Evolutionary conservation across 2,888 invertebrate species (phyloP).

Genomic region (Formica aserva): DNA sequence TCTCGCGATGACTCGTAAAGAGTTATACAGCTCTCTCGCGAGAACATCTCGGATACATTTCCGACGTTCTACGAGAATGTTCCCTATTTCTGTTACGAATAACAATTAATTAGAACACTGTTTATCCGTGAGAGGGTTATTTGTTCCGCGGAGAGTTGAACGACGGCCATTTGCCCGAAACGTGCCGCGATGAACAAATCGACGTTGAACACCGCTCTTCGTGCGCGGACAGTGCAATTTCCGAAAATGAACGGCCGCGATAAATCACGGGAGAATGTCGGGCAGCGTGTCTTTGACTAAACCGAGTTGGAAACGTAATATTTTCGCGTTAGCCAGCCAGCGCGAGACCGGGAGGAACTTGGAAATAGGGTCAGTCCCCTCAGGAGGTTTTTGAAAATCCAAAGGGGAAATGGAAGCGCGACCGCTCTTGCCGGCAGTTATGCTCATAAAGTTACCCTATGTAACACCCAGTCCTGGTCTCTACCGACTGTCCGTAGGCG

Average conservation of each 20-base stretch:
- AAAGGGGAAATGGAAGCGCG: slow-evolving; percentile 26
- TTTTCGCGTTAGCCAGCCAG: slow-evolving; percentile 47
- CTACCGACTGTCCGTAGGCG: slow-evolving; percentile 35
- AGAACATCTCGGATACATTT: neutral
- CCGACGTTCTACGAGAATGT: neutral
- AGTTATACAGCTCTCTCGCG: neutral
- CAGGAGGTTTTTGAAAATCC: slow-evolving; percentile 53
- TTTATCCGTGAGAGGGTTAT: neutral
- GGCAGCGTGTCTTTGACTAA: slow-evolving; percentile 49
- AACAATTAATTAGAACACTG: slow-evolving; percentile 23
- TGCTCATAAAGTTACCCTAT: slow-evolving; percentile 49
- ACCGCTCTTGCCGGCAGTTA: slow-evolving; percentile 30
- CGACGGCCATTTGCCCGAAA: slow-evolving; percentile 19
- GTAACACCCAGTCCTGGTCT: slow-evolving; percentile 36
- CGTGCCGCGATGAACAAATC: slow-evolving; percentile 49
- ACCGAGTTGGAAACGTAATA: slow-evolving; percentile 56
- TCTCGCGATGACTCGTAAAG: neutral
- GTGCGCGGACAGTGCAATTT: slow-evolving; percentile 43
- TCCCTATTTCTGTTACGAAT: neutral
- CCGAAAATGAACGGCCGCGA: slow-evolving; percentile 31
- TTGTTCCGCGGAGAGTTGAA: slow-evolving; percentile 13
- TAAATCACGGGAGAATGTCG: slow-evolving; percentile 39
- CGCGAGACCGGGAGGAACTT: slow-evolving; percentile 38
- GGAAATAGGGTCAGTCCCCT: slow-evolving; percentile 58
- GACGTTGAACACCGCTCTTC: slow-evolving; percentile 43